Base-by-base conservation (phyloP, 35 echinoderm and acorn worm species). In the Ophioderma brevispina region DNA sequence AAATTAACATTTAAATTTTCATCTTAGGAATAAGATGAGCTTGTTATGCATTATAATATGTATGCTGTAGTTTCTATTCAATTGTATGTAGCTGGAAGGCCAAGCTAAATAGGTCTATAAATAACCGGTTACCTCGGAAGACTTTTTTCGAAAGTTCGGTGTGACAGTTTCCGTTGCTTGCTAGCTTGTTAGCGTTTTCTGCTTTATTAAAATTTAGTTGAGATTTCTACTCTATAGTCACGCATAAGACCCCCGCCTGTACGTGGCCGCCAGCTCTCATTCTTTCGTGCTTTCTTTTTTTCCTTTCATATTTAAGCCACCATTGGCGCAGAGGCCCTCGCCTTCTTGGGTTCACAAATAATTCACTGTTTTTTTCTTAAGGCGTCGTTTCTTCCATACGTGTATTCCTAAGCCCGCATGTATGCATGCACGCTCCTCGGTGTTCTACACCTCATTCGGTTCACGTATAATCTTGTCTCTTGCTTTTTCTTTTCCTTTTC, bases 221-320 rank as follows among this genome's bases (percentile, higher is more conserved):
- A 25, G 59, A 46, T 70, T 30, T 70, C 59, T 70, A 25, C 23
- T 6, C 10, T 25, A 70, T 70, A 70, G 59, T 70, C 59, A 70
- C 59, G 59, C 59, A 70, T 70, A 70, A 70, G 59, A 70, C 59
- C 59, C 28, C 59, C 23, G 59, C 59, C 59, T 70, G 59, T 70
- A 70, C 15, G 59, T 70, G 59, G 59, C 59, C 59, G 59, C 59
- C 10, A 70, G 59, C 59, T 30, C 28, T 30, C 5, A 70, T 70
- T 70, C 59, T 70, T 70, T 15, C 59, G 59, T 70, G 59, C 59
- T 70, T 70, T 70, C n/a, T 25, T 70, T 25, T 70, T 25, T 6
- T 70, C 17, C 59, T 70, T 70, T 70, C 4, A 70, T 70, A 70
- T 25, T 70, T 70, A 70, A 70, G 17, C 5, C 59, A 8, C 10